A percentile compares a stretch with the other conserved stretches of the same genome.
Evolutionary conservation across 2,113 vertebrate species (phyloP).

Genomic region (Ceyx margarethae): DNA sequence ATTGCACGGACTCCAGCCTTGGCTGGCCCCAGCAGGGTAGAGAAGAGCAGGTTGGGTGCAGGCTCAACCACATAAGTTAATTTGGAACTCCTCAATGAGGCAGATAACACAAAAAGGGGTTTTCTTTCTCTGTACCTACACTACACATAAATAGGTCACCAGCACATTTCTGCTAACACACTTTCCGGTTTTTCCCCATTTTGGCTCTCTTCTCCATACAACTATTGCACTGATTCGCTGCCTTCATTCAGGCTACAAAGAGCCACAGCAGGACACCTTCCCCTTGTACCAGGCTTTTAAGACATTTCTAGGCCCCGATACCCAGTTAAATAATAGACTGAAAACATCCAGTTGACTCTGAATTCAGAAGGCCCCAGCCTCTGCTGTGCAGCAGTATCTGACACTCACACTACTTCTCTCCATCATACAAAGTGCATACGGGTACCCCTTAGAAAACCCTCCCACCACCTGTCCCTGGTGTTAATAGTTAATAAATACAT

Average conservation of each 20-base stretch:
- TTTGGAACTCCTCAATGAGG: not conserved
- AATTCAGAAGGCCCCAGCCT: not conserved
- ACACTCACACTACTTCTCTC: not conserved
- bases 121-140: not conserved
- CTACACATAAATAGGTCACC: not conserved
- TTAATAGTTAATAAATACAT: not conserved
- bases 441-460: not conserved
- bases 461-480: not conserved
- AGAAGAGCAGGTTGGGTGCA: not conserved
- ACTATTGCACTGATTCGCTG: not conserved
- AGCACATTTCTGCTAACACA: not conserved
- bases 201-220: not conserved
- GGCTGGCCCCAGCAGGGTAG: accelerated
- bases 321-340: not conserved
- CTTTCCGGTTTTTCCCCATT: not conserved
- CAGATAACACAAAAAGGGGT: not conserved
- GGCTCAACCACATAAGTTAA: not conserved
- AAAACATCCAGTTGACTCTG: not conserved
- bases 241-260: not conserved
- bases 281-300: not conserved
- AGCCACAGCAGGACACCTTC: not conserved
- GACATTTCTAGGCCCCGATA: not conserved
- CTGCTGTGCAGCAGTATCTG: not conserved
- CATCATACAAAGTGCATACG: not conserved
- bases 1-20: not conserved